Base-by-base conservation (phyloP, 53 echinoderm and acorn worm genomes). In the Luidia sarsii region DNA sequence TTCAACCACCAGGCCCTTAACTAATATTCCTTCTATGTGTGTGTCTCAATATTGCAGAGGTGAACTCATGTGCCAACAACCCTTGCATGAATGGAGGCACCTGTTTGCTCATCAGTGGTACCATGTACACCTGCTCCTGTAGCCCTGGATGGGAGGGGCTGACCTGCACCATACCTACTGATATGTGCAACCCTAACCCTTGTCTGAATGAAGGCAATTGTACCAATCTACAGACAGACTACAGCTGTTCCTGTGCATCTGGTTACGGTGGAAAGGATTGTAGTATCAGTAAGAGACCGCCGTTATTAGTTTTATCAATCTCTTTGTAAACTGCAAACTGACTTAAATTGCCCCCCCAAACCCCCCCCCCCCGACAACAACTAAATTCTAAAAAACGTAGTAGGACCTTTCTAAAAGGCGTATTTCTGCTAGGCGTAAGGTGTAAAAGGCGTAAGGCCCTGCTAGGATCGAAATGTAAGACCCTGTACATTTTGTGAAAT, bases 191-290 rank as follows among this genome's bases (percentile, higher is more conserved):
- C 20, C 85, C 84, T 5, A 64, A 80, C 24, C 92, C 88, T n/a
- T 91, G 92, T 25, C 85, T 69, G 70, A 91, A 91, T 72, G 88
- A 80, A 38, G 91, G 88, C 18, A 60, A 61, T 15, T 91, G 91
- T 55, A 64, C 48, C 48, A 88, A 83, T 37, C 33, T 83, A 33
- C 81, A 77, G 82, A 88, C 84, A 7, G 48, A 55, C 4, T 91
- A 88, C 57, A 79, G 21, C 30, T 91, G 91, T 30, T 55, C 9
- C 48, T 91, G 91, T 11, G 48, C 88, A 0, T 33, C 68, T 9
- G 92, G 92, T 28, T 91, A 80, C 43, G 57, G 39, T 50, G 92
- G 88, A 19, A 32, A 10, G 22, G 39, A 81, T 39, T 91, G 92
- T 68, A 72, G 85, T 39, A 61, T 41, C 65, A 59, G 86, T 86